These are phyloP conservation scores for Sparus aurata DNA, from an alignment of 2,797 vertebrate species.

Conservation along the genomic window DNA sequence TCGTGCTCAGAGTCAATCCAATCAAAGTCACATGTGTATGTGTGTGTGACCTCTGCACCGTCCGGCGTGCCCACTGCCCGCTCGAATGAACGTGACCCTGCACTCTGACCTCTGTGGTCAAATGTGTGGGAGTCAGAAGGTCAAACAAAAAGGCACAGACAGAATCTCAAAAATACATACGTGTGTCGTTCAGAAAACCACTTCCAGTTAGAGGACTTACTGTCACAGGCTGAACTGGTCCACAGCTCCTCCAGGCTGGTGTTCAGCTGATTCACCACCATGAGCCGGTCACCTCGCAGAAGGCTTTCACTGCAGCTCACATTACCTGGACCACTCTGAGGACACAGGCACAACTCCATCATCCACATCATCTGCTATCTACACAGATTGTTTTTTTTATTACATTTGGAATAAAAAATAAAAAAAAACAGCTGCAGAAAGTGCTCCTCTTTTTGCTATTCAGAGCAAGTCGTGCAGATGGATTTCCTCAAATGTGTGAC, in stretches of 20 bases:
- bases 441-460: background rate
- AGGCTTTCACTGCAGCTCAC: conserved; percentile 90
- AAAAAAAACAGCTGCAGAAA: background rate
- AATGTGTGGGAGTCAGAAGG: background rate
- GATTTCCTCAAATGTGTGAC: conserved; percentile 55
- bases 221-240: conserved; percentile 85
- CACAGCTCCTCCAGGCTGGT: conserved; percentile 87
- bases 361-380: background rate
- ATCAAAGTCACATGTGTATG: conserved; percentile 5
- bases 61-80: background rate
- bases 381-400: background rate
- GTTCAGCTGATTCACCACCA: conserved; percentile 88
- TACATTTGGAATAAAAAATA: too few relatives aligned
- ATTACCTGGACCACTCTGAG: conserved; percentile 87
- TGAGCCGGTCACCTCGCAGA: conserved; percentile 91
- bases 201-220: conserved; percentile 80
- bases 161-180: background rate
- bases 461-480: background rate
- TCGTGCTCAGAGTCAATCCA: background rate
- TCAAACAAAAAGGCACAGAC: background rate
- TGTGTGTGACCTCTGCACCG: conserved; percentile 13
- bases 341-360: conserved; percentile 36
- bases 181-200: background rate
- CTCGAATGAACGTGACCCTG: conserved; percentile 27
- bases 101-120: conserved; percentile 26